A percentile compares a stretch with the other conserved stretches of the same genome.
Evolutionary conservation across 2,797 vertebrate genomes (phyloP).

Genomic region (Propithecus deckenii): DNA sequence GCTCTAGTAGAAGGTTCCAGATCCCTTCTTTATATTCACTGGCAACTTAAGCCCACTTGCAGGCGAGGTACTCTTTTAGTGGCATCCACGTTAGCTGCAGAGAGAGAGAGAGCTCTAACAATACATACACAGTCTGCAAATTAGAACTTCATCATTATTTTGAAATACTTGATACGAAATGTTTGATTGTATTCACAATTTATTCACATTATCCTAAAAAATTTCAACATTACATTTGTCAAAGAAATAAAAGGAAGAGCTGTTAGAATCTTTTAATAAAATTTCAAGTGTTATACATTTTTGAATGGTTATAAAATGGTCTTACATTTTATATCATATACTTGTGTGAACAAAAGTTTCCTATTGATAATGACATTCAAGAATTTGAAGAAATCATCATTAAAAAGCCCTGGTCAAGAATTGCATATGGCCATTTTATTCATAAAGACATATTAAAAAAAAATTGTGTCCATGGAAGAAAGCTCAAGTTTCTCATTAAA

Average conservation of each 20-base stretch:
- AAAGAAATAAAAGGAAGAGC: conserved; percentile 47
- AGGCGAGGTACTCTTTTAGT: not conserved
- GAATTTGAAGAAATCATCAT: conserved; percentile 54
- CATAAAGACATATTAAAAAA: not conserved
- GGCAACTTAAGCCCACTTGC: not conserved
- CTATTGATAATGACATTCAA: not conserved
- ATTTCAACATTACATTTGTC: conserved; percentile 37
- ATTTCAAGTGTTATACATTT: conserved; percentile 56
- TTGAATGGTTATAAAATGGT: conserved; percentile 46
- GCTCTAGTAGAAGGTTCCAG: not conserved
- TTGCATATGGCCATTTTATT: not conserved
- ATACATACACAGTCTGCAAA: not conserved
- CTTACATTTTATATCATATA: conserved; percentile 49
- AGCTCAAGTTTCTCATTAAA: conserved; percentile 34
- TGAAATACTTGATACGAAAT: conserved; percentile 22
- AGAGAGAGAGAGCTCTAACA: not conserved
- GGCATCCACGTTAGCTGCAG: not conserved
- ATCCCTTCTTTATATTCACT: not conserved
- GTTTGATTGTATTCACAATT: conserved; percentile 2
- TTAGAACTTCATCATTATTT: conserved; percentile 39
- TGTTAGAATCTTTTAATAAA: conserved; percentile 42
- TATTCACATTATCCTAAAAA: not conserved
- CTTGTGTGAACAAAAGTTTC: conserved; percentile 58
- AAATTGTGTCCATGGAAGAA: not conserved
- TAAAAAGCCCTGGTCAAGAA: not conserved